Percentiles rank a stretch among this genome's conserved stretches.
Conservation (phyloP, 2,888 invertebrate species). For the Bombylius major region DNA sequence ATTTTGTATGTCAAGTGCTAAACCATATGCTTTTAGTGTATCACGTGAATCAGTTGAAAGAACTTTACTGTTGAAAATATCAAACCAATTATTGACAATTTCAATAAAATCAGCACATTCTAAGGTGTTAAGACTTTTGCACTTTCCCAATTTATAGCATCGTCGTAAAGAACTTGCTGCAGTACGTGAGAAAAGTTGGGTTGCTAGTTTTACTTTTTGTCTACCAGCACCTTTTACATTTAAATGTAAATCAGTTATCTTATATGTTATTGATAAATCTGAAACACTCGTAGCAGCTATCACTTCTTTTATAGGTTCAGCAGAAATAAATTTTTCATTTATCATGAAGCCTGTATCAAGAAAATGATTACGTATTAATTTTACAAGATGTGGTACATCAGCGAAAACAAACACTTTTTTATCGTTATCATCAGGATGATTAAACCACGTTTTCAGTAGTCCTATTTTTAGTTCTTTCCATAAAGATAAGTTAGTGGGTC, state of each 20-base stretch:
- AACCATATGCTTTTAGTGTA: slow-evolving; percentile 16
- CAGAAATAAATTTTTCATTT: slow-evolving; percentile 4
- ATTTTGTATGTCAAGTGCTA: slow-evolving; percentile 13
- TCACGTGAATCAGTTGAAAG: slow-evolving; percentile 1
- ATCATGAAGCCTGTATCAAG: slow-evolving; percentile 11
- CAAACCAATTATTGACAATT: slow-evolving; percentile 17
- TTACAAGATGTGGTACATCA: slow-evolving; percentile 10
- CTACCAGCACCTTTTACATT: neutral
- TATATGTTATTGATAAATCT: neutral
- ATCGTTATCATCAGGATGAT: neutral
- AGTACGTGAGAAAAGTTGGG: slow-evolving; percentile 19
- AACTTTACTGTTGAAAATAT: slow-evolving; percentile 15
- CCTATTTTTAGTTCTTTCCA: too few relatives aligned
- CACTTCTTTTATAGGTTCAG: slow-evolving; percentile 1
- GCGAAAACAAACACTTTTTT: too few relatives aligned
- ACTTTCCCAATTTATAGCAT: slow-evolving; percentile 11
- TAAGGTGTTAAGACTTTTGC: slow-evolving; percentile 10
- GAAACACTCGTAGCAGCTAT: neutral
- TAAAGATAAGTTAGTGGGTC: too few relatives aligned
- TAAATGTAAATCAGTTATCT: neutral
- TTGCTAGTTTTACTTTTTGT: slow-evolving; percentile 11
- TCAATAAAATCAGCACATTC: slow-evolving; percentile 17
- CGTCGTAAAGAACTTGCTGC: slow-evolving; percentile 13
- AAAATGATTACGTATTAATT: slow-evolving; percentile 14
- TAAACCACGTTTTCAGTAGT: too few relatives aligned